Percentiles rank a stretch among this genome's conserved stretches.
These are phyloP conservation scores for Rhagophthalmus giganteus DNA, from an alignment of 2,888 invertebrate genomes.

Conservation along the genomic window DNA sequence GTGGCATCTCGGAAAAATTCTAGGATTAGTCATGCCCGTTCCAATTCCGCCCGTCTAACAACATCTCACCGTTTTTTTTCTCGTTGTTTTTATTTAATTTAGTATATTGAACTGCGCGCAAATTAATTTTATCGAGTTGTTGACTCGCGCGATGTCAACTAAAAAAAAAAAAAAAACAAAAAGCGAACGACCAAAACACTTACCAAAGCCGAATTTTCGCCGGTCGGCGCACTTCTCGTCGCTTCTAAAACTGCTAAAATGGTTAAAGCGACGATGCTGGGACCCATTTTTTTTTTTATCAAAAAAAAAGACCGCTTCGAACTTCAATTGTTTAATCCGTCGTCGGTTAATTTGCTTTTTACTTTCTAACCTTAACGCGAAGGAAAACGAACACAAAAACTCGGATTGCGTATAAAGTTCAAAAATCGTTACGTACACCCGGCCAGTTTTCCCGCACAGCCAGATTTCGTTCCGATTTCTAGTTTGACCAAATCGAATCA, in stretches of 20 bases:
- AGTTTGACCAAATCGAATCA: slow-evolving; percentile 22
- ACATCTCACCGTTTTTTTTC: too few species aligned
- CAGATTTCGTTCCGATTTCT: slow-evolving; percentile 22
- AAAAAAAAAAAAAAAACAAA: too few species aligned
- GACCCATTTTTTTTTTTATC: slow-evolving; percentile 8
- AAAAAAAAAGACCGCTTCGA: not conserved
- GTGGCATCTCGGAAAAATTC: too few species aligned
- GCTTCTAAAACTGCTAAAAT: slow-evolving; percentile 13
- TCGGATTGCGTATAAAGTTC: slow-evolving; percentile 10
- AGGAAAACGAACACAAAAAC: not conserved
- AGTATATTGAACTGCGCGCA: too few species aligned
- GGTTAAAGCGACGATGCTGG: slow-evolving; percentile 11
- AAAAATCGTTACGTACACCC: too few species aligned
- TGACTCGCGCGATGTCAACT: too few species aligned
- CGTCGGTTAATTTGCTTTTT: too few species aligned
- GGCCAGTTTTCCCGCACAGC: slow-evolving; percentile 31
- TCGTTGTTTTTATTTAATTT: too few species aligned
- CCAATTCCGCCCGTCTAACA: too few species aligned
- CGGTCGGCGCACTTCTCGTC: slow-evolving; percentile 6
- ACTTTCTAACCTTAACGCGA: not conserved
- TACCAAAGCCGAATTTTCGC: slow-evolving; percentile 25
- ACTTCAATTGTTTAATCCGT: too few species aligned
- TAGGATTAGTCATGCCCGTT: too few species aligned
- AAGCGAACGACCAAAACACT: slow-evolving; percentile 6
- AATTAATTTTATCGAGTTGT: not conserved